Evolutionary conservation across 1,140 invertebrate species (phyloP).

Genomic region (Drosophila tsacasi): DNA sequence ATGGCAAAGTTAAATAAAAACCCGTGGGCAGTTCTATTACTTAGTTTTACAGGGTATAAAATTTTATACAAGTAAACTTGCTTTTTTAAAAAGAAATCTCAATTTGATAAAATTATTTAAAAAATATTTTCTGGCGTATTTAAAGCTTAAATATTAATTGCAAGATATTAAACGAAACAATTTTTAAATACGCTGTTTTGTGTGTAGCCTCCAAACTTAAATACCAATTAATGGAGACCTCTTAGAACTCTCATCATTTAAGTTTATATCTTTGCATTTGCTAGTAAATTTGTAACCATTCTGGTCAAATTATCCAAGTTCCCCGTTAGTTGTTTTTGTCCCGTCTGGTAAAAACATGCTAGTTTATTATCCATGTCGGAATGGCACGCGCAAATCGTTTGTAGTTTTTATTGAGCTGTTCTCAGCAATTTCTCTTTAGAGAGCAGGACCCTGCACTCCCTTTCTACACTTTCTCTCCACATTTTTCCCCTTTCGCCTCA

Average conservation of each 20-base stretch:
- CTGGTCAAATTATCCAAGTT: conserved; percentile 3
- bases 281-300: conserved; percentile 12
- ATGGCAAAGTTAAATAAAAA: too few species aligned
- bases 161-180: not conserved
- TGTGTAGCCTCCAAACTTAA: not conserved
- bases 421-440: conserved; percentile 48
- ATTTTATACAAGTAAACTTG: too few species aligned
- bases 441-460: conserved; percentile 1
- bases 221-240: not conserved
- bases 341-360: conserved; percentile 15
- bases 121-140: too few species aligned
- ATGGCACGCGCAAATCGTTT: conserved; percentile 62
- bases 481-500: not conserved
- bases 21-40: too few species aligned
- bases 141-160: not conserved
- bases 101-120: too few species aligned
- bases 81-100: too few species aligned
- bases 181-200: not conserved
- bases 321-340: conserved; percentile 16
- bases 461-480: not conserved
- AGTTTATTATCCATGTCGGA: conserved; percentile 57
- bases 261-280: not conserved
- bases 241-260: conserved; percentile 1
- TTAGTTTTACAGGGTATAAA: too few species aligned
- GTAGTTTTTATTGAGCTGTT: conserved; percentile 63